A percentile compares a stretch with the other conserved stretches of the same genome.
These are phyloP conservation scores for Sander lucioperca DNA, from an alignment of 2,113 vertebrate genomes.

Conservation along the genomic window DNA sequence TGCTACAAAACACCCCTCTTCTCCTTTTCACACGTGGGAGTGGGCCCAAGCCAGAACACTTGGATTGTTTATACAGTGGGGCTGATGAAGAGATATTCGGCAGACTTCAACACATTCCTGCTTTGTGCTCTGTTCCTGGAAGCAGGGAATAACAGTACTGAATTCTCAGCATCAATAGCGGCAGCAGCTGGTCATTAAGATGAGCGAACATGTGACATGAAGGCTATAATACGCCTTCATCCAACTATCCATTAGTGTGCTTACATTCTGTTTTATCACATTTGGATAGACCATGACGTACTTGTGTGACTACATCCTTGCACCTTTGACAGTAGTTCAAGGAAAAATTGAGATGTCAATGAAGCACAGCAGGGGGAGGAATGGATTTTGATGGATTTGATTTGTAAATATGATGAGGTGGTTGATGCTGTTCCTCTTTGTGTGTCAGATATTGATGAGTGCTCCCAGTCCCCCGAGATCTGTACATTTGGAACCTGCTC, in stretches of 20 bases:
- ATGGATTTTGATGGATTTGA: neutral
- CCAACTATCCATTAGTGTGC: slow-evolving; percentile 17
- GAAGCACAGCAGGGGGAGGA: neutral
- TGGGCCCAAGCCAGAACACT: slow-evolving; percentile 54
- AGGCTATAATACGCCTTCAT: slow-evolving; percentile 18
- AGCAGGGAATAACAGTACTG: slow-evolving; percentile 57
- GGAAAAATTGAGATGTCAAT: neutral
- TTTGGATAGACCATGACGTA: slow-evolving; percentile 27
- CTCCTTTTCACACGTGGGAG: slow-evolving; percentile 63
- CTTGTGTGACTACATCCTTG: slow-evolving; percentile 25
- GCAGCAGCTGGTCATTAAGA: slow-evolving; percentile 66
- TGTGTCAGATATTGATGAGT: slow-evolving; percentile 94
- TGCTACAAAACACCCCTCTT: slow-evolving; percentile 35
- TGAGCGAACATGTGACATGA: slow-evolving; percentile 45
- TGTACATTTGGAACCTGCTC: slow-evolving; percentile 93
- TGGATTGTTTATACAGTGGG: slow-evolving; percentile 72
- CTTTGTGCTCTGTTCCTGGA: slow-evolving; percentile 70
- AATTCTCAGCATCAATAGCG: slow-evolving; percentile 61
- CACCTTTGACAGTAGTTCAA: neutral
- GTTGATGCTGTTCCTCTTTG: slow-evolving; percentile 44
- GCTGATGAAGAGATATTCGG: slow-evolving; percentile 75
- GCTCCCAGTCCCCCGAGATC: slow-evolving; percentile 90
- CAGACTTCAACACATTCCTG: slow-evolving; percentile 78
- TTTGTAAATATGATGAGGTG: neutral
- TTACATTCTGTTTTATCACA: slow-evolving; percentile 39